Percentiles rank a stretch among this genome's conserved stretches.
Evolutionary conservation across 2,888 invertebrate species (phyloP).

Genomic region (Melanostoma scalare): DNA sequence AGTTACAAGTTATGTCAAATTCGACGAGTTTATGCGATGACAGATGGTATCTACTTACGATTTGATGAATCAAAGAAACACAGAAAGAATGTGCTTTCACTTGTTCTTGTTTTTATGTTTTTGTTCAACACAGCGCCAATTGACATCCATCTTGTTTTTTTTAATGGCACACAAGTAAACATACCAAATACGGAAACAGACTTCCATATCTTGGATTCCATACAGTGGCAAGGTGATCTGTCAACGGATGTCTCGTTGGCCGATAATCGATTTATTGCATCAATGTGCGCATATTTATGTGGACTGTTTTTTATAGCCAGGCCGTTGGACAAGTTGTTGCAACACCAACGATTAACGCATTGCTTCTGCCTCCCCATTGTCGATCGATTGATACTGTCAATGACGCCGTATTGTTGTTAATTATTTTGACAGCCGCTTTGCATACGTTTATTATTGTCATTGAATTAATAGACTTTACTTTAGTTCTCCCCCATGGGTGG

Average conservation of each 20-base stretch:
- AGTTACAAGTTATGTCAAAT: background rate
- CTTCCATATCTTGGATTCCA: background rate
- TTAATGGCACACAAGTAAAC: slow-evolving; percentile 18
- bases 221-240: slow-evolving; percentile 47
- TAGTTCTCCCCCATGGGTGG: no score
- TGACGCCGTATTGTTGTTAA: background rate
- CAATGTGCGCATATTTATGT: background rate
- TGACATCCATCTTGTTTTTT: slow-evolving; percentile 23
- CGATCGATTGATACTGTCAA: slow-evolving; percentile 12
- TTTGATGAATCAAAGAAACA: background rate
- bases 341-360: background rate
- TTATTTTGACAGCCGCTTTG: slow-evolving; percentile 2
- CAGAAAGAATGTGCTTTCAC: slow-evolving; percentile 11
- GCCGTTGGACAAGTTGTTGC: slow-evolving; percentile 4
- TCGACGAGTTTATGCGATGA: background rate
- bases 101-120: background rate
- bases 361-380: background rate
- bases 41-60: background rate
- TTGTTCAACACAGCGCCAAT: background rate
- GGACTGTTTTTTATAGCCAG: background rate
- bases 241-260: slow-evolving; percentile 21
- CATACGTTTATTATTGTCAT: slow-evolving; percentile 7
- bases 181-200: slow-evolving; percentile 20
- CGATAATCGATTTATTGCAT: slow-evolving; percentile 37
- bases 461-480: no score